A percentile compares a stretch with the other conserved stretches of the same genome.
These are phyloP conservation scores for Pantherophis vulpinus DNA, from an alignment of 2,797 vertebrate species.

Conservation along the genomic window DNA sequence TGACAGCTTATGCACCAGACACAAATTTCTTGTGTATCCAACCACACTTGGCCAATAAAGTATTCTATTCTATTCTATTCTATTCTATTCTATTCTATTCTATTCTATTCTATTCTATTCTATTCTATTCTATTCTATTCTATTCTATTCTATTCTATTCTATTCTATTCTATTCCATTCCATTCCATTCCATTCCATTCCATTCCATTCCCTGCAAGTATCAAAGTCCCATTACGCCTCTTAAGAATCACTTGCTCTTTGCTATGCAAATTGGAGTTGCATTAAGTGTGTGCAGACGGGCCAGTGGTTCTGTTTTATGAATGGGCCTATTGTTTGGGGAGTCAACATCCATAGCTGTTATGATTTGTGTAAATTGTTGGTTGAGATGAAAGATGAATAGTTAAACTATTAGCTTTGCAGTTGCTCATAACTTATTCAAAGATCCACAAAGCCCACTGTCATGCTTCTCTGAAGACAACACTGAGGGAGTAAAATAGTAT, in stretches of 20 bases:
- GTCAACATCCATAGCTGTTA: neutral
- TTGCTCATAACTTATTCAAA: neutral
- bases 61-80: too few relatives aligned
- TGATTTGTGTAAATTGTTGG: neutral
- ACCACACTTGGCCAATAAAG: too few relatives aligned
- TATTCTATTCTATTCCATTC: too few relatives aligned
- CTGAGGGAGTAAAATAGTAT: neutral
- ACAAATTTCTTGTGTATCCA: neutral
- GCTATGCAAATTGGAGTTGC: neutral
- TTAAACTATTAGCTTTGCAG: neutral
- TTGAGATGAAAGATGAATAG: neutral
- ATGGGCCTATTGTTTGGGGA: neutral
- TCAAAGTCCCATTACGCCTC: neutral
- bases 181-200: too few relatives aligned
- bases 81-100: too few relatives aligned
- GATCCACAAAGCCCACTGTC: neutral
- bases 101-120: too few relatives aligned
- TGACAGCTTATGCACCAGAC: too few relatives aligned
- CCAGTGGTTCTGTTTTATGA: neutral
- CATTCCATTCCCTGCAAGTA: neutral
- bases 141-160: too few relatives aligned
- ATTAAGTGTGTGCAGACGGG: neutral
- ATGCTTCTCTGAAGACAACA: neutral
- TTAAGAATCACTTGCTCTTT: neutral
- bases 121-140: too few relatives aligned